Evolutionary conservation across 2,113 vertebrate species (phyloP).

Genomic region (Archocentrus centrarchus): DNA sequence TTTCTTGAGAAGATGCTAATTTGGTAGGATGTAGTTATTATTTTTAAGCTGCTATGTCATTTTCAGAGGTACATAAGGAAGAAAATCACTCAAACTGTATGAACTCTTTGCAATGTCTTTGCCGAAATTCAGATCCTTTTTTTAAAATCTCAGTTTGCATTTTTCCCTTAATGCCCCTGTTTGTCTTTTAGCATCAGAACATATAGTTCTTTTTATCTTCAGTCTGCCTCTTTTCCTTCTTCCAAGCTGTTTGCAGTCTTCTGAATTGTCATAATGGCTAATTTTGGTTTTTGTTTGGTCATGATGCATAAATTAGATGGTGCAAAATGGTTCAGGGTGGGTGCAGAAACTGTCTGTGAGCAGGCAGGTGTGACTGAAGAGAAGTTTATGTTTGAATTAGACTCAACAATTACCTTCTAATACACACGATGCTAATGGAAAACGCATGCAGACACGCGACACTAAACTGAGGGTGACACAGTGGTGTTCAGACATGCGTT

Average conservation of each 20-base stretch:
- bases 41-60: not conserved
- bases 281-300: slow-evolving; percentile 46
- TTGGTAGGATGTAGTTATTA: not conserved
- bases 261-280: slow-evolving; percentile 23
- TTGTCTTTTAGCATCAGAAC: slow-evolving; percentile 13
- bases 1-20: slow-evolving; percentile 17
- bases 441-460: not conserved
- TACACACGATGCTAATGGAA: not conserved
- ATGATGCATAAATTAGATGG: slow-evolving; percentile 41
- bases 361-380: slow-evolving; percentile 39
- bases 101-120: not conserved
- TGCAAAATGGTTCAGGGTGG: too few relatives aligned
- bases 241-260: slow-evolving; percentile 21
- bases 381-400: slow-evolving; percentile 35
- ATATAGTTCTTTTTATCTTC: slow-evolving; percentile 6
- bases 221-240: not conserved
- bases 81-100: not conserved
- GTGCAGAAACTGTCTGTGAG: slow-evolving; percentile 2
- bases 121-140: not conserved
- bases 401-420: slow-evolving; percentile 20
- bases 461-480: slow-evolving; percentile 1
- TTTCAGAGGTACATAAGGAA: not conserved
- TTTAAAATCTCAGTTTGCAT: not conserved
- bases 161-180: not conserved
- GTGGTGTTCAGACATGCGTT: slow-evolving; percentile 16